Base-by-base conservation (phyloP, 2,888 invertebrate genomes). In the Anthrax anthrax region DNA sequence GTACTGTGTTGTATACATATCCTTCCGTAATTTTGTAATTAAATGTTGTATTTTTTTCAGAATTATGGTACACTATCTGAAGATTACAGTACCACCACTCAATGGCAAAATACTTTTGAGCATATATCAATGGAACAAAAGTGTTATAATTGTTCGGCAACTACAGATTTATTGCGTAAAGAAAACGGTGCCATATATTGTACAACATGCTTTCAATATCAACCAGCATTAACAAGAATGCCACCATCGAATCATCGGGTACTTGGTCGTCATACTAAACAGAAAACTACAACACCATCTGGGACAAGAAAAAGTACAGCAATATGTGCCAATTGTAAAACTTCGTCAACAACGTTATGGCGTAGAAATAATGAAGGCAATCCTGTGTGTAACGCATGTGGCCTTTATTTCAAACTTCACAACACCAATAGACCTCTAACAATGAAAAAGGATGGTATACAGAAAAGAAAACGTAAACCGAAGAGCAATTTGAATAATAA, bases 391-490 rank as follows among this genome's bases (percentile, higher is more conserved):
- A 88, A 88, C 67, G 86, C 87, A 42, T 91, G 92, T 63, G 78
- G 68, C 2, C 56, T 67, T 16, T 68, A 68, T 50, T 68, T 42
- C 43, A 68, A 68, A 51, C 51, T 68, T 44, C 67, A 68, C 54
- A 65, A 63, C 49, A 60, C 92, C 50, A 85, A 87, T 68, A 82
- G 97, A 54, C 97, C 97, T 45, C 73, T 90, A 57, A 90, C 92
- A 57, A 97, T 97, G 96, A 96, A 95, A 71, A 97, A 97, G 70
- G 97, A 97, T 56, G 94, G 94, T 41, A 97, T 97, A 62, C 96
- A 97, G 72, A 95, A 94, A 44, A 76, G 96, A 53, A 97, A 97
- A 69, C 77, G 96, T 51, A 95, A 97, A 63, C 87, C 87, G 39
- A 87, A 87, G 69, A 66, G 61, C 49, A 62, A 61, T 32, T 32